Base-by-base conservation (phyloP, 2,113 vertebrate species). In the Pelobates fuscus region DNA sequence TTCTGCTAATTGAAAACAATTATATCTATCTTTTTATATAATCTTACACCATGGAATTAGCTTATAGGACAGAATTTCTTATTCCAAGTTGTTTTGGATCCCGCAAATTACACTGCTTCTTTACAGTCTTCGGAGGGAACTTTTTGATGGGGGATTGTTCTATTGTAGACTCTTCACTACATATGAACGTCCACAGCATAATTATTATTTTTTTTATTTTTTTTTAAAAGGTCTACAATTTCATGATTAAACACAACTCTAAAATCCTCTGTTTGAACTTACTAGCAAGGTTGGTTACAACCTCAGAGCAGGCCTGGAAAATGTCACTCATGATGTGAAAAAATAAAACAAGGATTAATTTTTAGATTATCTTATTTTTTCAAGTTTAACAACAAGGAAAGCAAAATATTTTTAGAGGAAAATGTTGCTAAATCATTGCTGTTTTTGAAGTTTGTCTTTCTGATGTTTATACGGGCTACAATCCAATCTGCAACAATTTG, bases 361-460 rank as follows among this genome's bases (percentile, higher is more conserved):
- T 66, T 49, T 66, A 74, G 30, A 58, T 66, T 58, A 43, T 74
- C 32, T 57, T 58, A 74, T 66, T 58, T 58, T 74, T 66, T 14
- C 11, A 23, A 55, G 66, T 57, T 5, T 12, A 58, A 46, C 49
- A 64, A 65, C 71, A 65, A 52, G 70, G 24, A 52, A 74, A 74
- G 15, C 25, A 74, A 58, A 74, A 74, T 74, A 74, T 74, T 74
- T 74, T 65, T 11, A 26, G 32, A 74, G 62, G 32, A n/a, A 27
- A 2, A 11, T 64, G 49, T 66, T 66, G 32, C 54, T 44, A 44
- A 57, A 74, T 66, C 62, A 74, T 46, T 25, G 30, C 62, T 43
- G 24, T 58, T 62, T 64, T 14, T 46, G 27, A 73, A 73, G 37
- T 60, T 63, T 58, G 71, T n/a, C 29, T 66, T 49, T 54, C 52